These are phyloP conservation scores for Camelus bactrianus DNA, from an alignment of 2,113 vertebrate species.

Conservation along the genomic window DNA sequence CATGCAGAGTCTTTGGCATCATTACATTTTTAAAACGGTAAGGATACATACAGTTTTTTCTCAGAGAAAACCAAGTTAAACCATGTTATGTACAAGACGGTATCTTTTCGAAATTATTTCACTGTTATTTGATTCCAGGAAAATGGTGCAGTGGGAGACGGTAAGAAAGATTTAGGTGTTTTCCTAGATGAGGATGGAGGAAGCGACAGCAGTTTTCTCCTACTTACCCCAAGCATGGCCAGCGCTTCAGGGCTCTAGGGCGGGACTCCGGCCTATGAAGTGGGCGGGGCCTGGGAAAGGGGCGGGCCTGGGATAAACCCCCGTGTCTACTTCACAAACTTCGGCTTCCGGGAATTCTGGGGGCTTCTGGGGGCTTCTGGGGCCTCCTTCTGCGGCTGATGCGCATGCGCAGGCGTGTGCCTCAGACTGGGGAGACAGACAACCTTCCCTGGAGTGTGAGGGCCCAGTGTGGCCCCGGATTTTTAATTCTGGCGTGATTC, in stretches of 20 bases:
- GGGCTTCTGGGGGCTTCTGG: constrained; percentile 22
- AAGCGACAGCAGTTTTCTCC: not conserved
- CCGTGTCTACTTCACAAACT: accelerated
- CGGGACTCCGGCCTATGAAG: accelerated
- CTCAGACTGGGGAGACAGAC: accelerated
- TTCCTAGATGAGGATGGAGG: accelerated
- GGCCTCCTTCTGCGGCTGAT: accelerated
- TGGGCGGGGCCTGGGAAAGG: not conserved
- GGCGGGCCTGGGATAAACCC: not conserved
- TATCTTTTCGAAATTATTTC: not conserved
- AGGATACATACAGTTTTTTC: too few species aligned
- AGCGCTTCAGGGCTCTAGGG: accelerated
- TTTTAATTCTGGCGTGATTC: accelerated
- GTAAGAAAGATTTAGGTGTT: not conserved
- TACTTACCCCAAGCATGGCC: accelerated
- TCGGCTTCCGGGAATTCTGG: not conserved
- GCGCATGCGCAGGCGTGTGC: not conserved
- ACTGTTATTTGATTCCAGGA: not conserved
- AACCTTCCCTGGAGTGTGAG: too few species aligned
- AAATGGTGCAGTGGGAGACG: not conserved
- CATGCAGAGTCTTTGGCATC: not conserved
- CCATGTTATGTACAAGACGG: not conserved
- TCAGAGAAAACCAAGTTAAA: not conserved
- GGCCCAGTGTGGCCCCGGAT: too few species aligned
- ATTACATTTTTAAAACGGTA: not conserved